A percentile compares a stretch with the other conserved stretches of the same genome.
Evolutionary conservation across 1,140 invertebrate species (phyloP).

Genomic region (Paraescarpia echinospica): DNA sequence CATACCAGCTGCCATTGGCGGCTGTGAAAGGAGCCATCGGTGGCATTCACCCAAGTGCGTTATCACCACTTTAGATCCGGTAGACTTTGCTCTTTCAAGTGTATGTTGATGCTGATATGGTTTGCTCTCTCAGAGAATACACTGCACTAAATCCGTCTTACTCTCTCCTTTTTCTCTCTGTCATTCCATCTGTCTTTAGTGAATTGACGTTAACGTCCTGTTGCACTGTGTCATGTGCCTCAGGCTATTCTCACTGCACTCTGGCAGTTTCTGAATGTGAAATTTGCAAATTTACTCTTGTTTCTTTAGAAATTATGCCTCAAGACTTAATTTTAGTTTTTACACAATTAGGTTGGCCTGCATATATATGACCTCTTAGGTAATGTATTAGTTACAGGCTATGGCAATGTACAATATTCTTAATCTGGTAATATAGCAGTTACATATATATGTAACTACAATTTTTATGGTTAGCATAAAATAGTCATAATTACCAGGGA

Average conservation of each 20-base stretch:
- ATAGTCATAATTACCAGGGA: no score
- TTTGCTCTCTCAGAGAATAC: background rate
- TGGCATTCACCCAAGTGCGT: background rate
- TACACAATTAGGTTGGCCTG: background rate
- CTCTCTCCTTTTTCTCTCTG: background rate
- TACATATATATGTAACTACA: no score
- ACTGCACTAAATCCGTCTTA: background rate
- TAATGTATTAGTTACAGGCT: background rate
- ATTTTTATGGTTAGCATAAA: no score
- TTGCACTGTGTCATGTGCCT: background rate
- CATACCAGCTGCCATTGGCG: background rate
- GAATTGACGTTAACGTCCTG: background rate
- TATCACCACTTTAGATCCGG: background rate
- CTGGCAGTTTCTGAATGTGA: background rate
- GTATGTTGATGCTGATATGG: background rate
- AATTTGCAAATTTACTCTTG: background rate
- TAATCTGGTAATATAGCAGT: no score
- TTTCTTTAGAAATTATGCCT: background rate
- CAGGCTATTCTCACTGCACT: background rate
- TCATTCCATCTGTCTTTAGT: background rate
- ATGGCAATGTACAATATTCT: no score
- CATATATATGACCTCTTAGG: background rate
- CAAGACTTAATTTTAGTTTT: background rate
- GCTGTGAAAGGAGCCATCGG: background rate
- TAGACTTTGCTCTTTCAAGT: conserved; percentile 1